Conservation (phyloP, 1,140 invertebrate genomes). For the Meloidogyne exigua region DNA sequence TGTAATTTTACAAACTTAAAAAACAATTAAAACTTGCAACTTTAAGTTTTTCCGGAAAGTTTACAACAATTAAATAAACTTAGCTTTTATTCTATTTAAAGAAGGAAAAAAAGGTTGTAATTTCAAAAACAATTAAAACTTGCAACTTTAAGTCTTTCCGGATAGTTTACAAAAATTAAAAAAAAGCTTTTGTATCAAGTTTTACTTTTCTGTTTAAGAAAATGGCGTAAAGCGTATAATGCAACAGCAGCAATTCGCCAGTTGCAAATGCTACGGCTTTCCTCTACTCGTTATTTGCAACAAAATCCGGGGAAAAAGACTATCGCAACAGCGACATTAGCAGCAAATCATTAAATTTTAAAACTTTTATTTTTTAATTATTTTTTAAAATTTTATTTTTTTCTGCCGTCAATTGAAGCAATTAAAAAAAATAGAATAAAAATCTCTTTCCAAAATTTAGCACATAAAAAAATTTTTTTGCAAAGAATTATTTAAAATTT, state of each 20-base stretch:
- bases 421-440: conserved; percentile 6
- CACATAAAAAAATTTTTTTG: background rate
- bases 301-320: conserved; percentile 9
- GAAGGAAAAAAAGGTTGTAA: too few species aligned
- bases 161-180: too few species aligned
- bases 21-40: too few species aligned
- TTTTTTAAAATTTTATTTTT: background rate
- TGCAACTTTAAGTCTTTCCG: too few species aligned
- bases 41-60: too few species aligned
- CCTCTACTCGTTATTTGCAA: conserved; percentile 45
- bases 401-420: background rate
- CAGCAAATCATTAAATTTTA: conserved; percentile 3
- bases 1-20: background rate
- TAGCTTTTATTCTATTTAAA: too few species aligned
- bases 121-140: background rate
- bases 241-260: conserved; percentile 62
- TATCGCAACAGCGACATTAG: conserved; percentile 11
- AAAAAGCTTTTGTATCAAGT: too few species aligned
- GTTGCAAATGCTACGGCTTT: conserved; percentile 60
- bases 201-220: background rate
- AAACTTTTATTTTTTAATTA: too few species aligned
- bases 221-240: conserved; percentile 53
- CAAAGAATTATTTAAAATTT: background rate
- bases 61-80: too few species aligned
- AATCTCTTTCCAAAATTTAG: background rate